These are phyloP conservation scores for Pristionchus mayeri DNA, from an alignment of 2,888 invertebrate species.

Conservation along the genomic window DNA sequence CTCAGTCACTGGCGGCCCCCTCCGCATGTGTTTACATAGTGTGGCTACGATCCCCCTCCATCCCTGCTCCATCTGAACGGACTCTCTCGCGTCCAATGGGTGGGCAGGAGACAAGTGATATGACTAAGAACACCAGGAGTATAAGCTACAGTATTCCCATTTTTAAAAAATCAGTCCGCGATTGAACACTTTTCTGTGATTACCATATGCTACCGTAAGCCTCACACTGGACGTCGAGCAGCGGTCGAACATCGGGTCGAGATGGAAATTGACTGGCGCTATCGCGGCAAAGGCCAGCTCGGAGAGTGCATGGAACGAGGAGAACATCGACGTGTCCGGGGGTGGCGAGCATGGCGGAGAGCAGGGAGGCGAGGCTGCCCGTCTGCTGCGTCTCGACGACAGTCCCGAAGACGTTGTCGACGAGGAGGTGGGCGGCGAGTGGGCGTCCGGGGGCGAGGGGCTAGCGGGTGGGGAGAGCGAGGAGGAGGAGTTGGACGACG, in stretches of 20 bases:
- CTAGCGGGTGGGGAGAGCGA: constrained; percentile 1
- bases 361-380: background rate
- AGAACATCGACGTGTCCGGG: background rate
- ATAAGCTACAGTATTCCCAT: background rate
- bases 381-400: background rate
- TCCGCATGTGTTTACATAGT: constrained; percentile 32
- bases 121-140: background rate
- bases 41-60: background rate
- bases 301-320: background rate
- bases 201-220: background rate
- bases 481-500: background rate
- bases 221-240: background rate
- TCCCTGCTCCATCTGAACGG: background rate
- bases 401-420: no score
- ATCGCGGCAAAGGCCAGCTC: constrained; percentile 10
- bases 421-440: constrained; percentile 14
- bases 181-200: background rate
- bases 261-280: constrained; percentile 27
- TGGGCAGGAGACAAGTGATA: background rate
- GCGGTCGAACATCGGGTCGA: constrained; percentile 42
- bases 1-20: constrained; percentile 15
- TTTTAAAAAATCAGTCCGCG: background rate
- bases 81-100: background rate
- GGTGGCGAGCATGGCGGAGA: no score
- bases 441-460: background rate